Base-by-base conservation (phyloP, 2,113 vertebrate genomes). In the Pteruthius melanotis region DNA sequence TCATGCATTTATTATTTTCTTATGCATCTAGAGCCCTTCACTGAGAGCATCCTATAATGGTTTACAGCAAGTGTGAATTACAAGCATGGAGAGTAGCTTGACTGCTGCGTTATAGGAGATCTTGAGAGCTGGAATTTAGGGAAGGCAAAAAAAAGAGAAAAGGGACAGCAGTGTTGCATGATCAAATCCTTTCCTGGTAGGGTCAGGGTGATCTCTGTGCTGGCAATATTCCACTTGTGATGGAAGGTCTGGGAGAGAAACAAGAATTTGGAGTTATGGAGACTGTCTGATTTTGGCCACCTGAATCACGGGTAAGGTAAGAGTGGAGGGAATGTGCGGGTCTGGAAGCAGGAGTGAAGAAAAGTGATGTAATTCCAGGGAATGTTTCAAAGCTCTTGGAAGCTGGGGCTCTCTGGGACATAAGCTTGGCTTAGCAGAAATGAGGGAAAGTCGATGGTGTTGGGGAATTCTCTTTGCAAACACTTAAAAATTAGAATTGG, bases 51-150 rank as follows among this genome's bases (percentile, higher is more conserved):
- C 4, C 1, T 49, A 10, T 76, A 87, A 61, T 87, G 52, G 22
- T 92, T 95, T 94, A 71, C 31, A 64, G 52, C 26, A 35, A n/a
- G 16, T 24, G 63, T 89, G 77, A 86, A 40, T 94, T 88, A 87
- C 24, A 74, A 50, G 28, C 37, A 42, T 63, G 78, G 39, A 17
- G 31, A 65, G 31, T 14, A 53, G 23, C 17, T 72, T 80, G 76
- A 35, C 23, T 68, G 8, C 49, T 72, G 49, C 49, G 9, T 88
- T 86, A 22, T 7, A 22, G 54, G 53, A 78, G 37, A 64, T 53
- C 13, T 0, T 35, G 68, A 79, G 57, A 91, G 20, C 11, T 75
- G 40, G 39, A 56, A 83, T 94, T 88, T 94, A 84, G 37, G 45
- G 69, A 87, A 40, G 8, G 11, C 12, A 35, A 42, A 72, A 92